phyloP scores from a whole-genome alignment of 1,140 invertebrate genomes.

The Drosophila watanabei region DNA sequence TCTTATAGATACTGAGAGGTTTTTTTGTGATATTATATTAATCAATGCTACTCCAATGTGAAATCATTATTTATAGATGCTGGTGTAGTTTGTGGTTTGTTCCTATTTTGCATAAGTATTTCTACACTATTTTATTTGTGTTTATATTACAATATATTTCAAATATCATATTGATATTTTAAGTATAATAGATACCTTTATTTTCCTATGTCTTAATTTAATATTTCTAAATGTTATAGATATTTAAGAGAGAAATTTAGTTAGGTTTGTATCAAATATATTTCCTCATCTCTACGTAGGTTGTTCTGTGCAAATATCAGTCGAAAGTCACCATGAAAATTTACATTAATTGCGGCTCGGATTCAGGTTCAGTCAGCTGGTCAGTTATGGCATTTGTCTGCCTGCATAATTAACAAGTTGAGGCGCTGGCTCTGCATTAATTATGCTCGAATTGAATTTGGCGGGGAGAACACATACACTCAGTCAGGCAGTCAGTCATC shows the following conservation, averaged over 20 bases:
- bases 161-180: no score
- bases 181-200: no score
- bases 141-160: no score
- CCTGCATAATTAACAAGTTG: conserved; percentile 64
- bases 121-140: no score
- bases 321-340: conserved; percentile 31
- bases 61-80: not conserved
- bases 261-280: not conserved
- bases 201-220: no score
- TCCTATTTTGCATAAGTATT: no score
- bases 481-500: conserved; percentile 19
- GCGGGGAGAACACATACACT: conserved; percentile 1
- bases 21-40: not conserved
- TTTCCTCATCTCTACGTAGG: not conserved
- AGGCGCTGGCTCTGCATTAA: conserved; percentile 30
- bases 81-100: no score
- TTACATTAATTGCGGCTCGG: conserved; percentile 43
- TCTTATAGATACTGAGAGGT: not conserved
- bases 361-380: conserved; percentile 50
- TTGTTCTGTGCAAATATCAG: conserved; percentile 15
- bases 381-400: conserved; percentile 46
- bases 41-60: not conserved
- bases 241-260: no score
- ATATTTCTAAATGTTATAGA: no score
- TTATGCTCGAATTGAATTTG: conserved; percentile 49